A percentile compares a stretch with the other conserved stretches of the same genome.
Conservation (phyloP, 2,888 invertebrate genomes). For the Cephus spinipes region DNA sequence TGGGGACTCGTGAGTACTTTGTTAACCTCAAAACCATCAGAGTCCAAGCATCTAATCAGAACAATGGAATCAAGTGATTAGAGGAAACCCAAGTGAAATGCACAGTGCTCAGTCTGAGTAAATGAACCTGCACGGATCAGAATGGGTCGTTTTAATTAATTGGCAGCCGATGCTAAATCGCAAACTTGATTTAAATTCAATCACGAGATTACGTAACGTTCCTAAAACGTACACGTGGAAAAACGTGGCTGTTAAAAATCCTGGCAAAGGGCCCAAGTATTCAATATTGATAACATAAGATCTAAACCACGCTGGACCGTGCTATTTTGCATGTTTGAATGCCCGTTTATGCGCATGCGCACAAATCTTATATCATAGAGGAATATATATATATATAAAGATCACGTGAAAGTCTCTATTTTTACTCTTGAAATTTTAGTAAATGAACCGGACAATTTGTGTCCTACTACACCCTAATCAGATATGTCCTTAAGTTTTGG, state of each 20-base stretch:
- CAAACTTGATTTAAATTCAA: background rate
- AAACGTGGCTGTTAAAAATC: background rate
- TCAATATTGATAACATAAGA: background rate
- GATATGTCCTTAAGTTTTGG: background rate
- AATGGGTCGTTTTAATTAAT: background rate
- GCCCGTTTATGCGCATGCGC: background rate
- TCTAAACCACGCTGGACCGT: background rate
- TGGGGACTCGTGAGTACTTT: slow-evolving; percentile 75
- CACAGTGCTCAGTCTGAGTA: background rate
- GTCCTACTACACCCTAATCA: background rate
- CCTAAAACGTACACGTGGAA: background rate
- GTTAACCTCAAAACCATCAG: background rate
- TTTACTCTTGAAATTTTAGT: background rate
- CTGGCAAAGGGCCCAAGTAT: background rate
- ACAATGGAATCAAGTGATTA: background rate
- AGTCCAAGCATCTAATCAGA: background rate
- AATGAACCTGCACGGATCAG: background rate
- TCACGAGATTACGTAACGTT: background rate
- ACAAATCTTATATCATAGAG: background rate
- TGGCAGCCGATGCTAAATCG: background rate
- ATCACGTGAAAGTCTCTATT: background rate
- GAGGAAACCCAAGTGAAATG: background rate
- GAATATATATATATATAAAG: background rate
- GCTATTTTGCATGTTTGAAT: background rate
- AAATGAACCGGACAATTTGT: background rate